Percentiles rank a stretch among this genome's conserved stretches.
These are phyloP conservation scores for Tetramorium simillimum DNA, from an alignment of 1,140 invertebrate genomes.

Conservation along the genomic window DNA sequence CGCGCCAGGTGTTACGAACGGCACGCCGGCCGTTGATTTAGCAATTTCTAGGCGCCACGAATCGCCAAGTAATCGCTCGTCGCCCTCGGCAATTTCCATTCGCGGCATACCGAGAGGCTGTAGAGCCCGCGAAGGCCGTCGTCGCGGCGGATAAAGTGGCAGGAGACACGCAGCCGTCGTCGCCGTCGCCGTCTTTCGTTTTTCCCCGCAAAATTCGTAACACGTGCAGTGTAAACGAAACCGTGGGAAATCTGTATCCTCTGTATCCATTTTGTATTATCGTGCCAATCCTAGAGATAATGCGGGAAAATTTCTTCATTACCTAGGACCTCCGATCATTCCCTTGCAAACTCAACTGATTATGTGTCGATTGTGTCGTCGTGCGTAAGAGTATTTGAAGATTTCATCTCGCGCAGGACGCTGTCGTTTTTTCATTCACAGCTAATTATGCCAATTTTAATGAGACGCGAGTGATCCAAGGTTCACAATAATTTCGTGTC, in stretches of 20 bases:
- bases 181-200: background rate
- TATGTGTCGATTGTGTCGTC: no score
- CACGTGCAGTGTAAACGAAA: conserved; percentile 2
- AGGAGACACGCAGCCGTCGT: conserved; percentile 15
- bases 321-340: background rate
- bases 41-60: conserved; percentile 66
- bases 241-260: conserved; percentile 9
- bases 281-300: background rate
- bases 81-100: conserved; percentile 56
- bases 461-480: background rate
- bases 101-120: conserved; percentile 37
- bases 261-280: background rate
- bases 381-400: background rate
- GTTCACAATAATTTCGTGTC: background rate
- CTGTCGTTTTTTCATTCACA: background rate
- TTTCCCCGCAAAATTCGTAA: conserved; percentile 44
- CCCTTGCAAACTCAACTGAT: background rate
- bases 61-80: background rate
- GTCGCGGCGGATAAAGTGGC: conserved; percentile 42
- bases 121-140: conserved; percentile 34
- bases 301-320: background rate
- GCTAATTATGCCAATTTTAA: background rate
- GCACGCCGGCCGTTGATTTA: conserved; percentile 59
- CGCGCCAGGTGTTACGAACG: conserved; percentile 49
- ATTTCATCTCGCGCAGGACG: background rate